Evolutionary conservation across 2,797 vertebrate species (phyloP).

Genomic region (Pseudopleuronectes americanus): DNA sequence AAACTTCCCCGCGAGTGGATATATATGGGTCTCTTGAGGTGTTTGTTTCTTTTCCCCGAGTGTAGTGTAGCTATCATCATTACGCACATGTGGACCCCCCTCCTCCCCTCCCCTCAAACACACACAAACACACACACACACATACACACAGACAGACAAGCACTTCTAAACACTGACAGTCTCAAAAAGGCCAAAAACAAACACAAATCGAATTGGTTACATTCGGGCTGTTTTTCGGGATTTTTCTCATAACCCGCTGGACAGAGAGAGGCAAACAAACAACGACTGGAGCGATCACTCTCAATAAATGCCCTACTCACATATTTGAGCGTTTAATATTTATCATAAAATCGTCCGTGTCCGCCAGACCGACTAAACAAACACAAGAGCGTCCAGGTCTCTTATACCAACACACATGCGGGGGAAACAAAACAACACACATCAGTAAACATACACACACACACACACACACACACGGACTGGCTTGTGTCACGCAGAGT

Average conservation of each 20-base stretch:
- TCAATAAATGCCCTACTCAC: slow-evolving; percentile 76
- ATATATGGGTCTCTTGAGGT: slow-evolving; percentile 86
- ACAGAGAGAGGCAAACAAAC: slow-evolving; percentile 75
- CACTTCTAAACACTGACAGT: slow-evolving; percentile 73
- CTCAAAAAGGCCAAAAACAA: slow-evolving; percentile 73
- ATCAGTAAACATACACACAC: slow-evolving; percentile 42
- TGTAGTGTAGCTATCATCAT: slow-evolving; percentile 75
- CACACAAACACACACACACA: slow-evolving; percentile 16
- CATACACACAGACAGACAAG: slow-evolving; percentile 35
- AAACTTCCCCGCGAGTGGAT: slow-evolving; percentile 91
- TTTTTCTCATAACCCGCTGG: slow-evolving; percentile 68
- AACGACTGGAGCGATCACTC: slow-evolving; percentile 76
- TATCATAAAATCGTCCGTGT: slow-evolving; percentile 72
- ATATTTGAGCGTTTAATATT: slow-evolving; percentile 81
- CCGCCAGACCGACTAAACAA: slow-evolving; percentile 77
- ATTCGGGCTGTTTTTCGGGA: slow-evolving; percentile 54
- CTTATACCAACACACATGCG: slow-evolving; percentile 67
- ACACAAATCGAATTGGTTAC: slow-evolving; percentile 72
- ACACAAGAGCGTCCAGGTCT: slow-evolving; percentile 57
- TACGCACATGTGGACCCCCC: slow-evolving; percentile 72
- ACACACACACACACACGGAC: slow-evolving; percentile 7
- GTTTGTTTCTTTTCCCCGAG: slow-evolving; percentile 76
- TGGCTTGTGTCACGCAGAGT: slow-evolving; percentile 14
- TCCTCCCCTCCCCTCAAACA: neutral
- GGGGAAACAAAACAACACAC: slow-evolving; percentile 17